These are phyloP conservation scores for Kryptolebias ocellatus DNA, from an alignment of 2,797 vertebrate species.

Conservation along the genomic window DNA sequence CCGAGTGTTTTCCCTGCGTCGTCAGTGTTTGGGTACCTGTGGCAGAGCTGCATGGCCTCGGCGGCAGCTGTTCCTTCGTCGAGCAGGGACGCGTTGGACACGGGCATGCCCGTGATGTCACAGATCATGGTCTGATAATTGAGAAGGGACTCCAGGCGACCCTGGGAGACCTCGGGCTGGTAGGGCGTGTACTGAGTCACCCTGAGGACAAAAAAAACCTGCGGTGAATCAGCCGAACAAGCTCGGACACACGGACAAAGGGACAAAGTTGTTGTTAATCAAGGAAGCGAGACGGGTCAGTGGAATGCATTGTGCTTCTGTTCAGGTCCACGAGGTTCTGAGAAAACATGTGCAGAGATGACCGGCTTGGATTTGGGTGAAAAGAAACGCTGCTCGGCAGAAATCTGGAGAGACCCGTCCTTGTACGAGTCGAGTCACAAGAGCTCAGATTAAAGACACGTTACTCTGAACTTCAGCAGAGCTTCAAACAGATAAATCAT, in stretches of 20 bases:
- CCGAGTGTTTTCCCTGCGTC: background rate
- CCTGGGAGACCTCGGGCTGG: slow-evolving; percentile 96
- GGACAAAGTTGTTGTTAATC: slow-evolving; percentile 37
- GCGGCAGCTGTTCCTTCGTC: slow-evolving; percentile 97
- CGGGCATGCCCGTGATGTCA: slow-evolving; percentile 93
- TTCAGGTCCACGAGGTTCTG: background rate
- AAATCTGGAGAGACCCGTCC: slow-evolving; percentile 15
- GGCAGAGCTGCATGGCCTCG: slow-evolving; percentile 97
- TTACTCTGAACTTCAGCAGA: slow-evolving; percentile 18
- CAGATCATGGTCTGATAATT: slow-evolving; percentile 99
- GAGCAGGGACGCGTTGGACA: slow-evolving; percentile 93
- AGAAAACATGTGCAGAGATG: slow-evolving; percentile 7
- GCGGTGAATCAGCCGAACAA: slow-evolving; percentile 26
- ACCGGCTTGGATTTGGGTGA: slow-evolving; percentile 22
- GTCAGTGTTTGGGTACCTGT: slow-evolving; percentile 83
- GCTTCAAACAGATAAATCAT: slow-evolving; percentile 29
- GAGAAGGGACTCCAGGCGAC: slow-evolving; percentile 94
- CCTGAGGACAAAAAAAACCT: slow-evolving; percentile 75
- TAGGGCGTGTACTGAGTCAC: slow-evolving; percentile 98
- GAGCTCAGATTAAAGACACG: slow-evolving; percentile 20
- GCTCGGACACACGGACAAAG: slow-evolving; percentile 31
- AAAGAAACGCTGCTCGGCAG: slow-evolving; percentile 32
- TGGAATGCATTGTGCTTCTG: slow-evolving; percentile 38
- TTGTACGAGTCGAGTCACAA: slow-evolving; percentile 47
- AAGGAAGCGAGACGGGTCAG: slow-evolving; percentile 20